Evolutionary conservation across 2,113 vertebrate genomes (phyloP), one percentile per base, ranked within the genome.

Genomic region (Raphicerus campestris): DNA sequence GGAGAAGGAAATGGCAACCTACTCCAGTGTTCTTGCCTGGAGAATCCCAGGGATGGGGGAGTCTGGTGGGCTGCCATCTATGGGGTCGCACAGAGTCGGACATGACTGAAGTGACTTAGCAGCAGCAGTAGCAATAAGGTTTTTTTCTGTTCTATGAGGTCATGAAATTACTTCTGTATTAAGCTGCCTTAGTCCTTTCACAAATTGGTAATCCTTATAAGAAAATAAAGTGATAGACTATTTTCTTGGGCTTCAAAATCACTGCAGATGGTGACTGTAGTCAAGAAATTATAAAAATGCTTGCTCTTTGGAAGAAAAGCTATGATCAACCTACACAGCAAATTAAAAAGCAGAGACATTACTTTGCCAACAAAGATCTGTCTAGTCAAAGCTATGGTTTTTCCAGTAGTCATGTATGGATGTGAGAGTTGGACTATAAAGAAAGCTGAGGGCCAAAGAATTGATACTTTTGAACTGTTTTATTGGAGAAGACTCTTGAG

Each of bases 111-210:
- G 0, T 7, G 60, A 63, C 30, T 32, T 16, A 61, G 60, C 60
- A 32, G 15, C 30, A 32, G 30, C 28, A 30, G 58, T 19, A 73
- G 56, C 39, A 86, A 87, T 39, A 87, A 93, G 39, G 28, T 82
- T 66, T 20, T 60, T 39, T 95, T 91, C 78, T 94, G 87, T 89
- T 86, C 42, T 63, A 35, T 28, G 82, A 86, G 81, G 35, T 81
- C 9, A 87, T 56, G 13, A 87, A 80, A 6, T 30, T 14, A 10
- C 39, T 95, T 86, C 60, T 55, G 26, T 78, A 93, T 42, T 19
- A 32, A 83, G 42, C 22, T 93, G 13, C 39, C 35, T 95, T 81
- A 26, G 7, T 89, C 28, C 7, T 91, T 26, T 39, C 32, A 60
- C 19, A 53, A 30, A 28, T 15, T 63, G 47, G 6, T 60, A n/a